phyloP scores from a whole-genome alignment of 2,888 invertebrate genomes.

The Pollenia griseotomentosa region DNA sequence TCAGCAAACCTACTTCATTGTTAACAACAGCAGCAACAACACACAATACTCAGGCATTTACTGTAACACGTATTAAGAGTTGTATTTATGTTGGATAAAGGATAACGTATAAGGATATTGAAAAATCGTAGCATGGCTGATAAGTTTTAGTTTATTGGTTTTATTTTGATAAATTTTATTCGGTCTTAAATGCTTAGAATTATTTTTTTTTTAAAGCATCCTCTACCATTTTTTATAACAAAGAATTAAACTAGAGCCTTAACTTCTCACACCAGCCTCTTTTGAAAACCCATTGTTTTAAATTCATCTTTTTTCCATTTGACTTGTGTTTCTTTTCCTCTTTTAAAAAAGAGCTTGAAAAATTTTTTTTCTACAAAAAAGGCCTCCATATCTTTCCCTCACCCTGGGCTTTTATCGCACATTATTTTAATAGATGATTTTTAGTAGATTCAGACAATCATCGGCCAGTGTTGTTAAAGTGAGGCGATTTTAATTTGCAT shows the following conservation, averaged over 20 bases:
- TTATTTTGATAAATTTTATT: neutral
- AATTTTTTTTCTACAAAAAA: neutral
- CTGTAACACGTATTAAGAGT: constrained; percentile 60
- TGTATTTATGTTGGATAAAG: constrained; percentile 50
- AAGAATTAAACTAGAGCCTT: neutral
- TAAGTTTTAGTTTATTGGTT: neutral
- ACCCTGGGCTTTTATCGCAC: constrained; percentile 13
- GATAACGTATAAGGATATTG: constrained; percentile 43
- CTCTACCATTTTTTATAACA: neutral
- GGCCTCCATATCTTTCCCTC: constrained; percentile 7
- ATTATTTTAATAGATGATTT: constrained; percentile 68
- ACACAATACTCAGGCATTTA: constrained; percentile 45
- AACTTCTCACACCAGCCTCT: neutral
- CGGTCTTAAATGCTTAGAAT: neutral
- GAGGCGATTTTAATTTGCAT: constrained; percentile 82
- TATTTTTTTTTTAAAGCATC: neutral
- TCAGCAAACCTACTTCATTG: constrained; percentile 59
- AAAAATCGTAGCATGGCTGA: neutral
- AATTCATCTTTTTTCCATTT: neutral
- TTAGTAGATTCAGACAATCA: constrained; percentile 70
- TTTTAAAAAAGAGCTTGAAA: neutral
- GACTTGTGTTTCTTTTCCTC: constrained; percentile 18
- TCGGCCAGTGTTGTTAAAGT: constrained; percentile 63
- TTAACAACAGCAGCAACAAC: constrained; percentile 39
- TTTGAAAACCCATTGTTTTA: neutral